A percentile compares a stretch with the other conserved stretches of the same genome.
Evolutionary conservation across 2,888 invertebrate genomes (phyloP).

Genomic region (Cheiracanthium punctorium): DNA sequence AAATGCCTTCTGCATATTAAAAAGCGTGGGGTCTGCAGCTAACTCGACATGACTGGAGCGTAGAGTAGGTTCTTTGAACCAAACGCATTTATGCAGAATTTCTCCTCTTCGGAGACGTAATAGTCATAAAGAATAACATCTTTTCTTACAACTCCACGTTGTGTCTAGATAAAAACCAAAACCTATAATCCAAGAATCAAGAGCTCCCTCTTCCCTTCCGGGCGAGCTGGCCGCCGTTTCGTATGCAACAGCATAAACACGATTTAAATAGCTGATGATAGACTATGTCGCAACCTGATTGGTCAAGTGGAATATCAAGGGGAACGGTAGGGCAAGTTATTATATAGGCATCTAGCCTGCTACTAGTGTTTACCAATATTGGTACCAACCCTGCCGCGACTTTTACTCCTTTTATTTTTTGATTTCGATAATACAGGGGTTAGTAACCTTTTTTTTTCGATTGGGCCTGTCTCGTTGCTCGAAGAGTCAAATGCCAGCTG

Average conservation of each 20-base stretch:
- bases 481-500: not conserved
- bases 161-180: slow-evolving; percentile 35
- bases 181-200: slow-evolving; percentile 34
- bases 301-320: slow-evolving; percentile 21
- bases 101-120: slow-evolving; percentile 30
- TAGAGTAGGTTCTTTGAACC: slow-evolving; percentile 57
- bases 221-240: slow-evolving; percentile 17
- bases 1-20: no score
- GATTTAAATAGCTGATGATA: slow-evolving; percentile 60
- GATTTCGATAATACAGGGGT: slow-evolving; percentile 9
- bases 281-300: slow-evolving; percentile 50
- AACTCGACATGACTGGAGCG: no score
- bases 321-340: slow-evolving; percentile 21
- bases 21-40: no score
- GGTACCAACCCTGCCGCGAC: slow-evolving; percentile 27
- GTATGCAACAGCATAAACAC: slow-evolving; percentile 45
- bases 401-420: slow-evolving; percentile 14
- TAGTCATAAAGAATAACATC: slow-evolving; percentile 40
- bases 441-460: slow-evolving; percentile 37
- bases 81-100: slow-evolving; percentile 32
- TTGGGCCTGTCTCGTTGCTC: not conserved
- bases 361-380: slow-evolving; percentile 59
- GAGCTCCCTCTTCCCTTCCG: slow-evolving; percentile 17
- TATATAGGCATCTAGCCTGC: slow-evolving; percentile 42
- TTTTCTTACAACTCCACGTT: slow-evolving; percentile 1